Base-by-base conservation (phyloP, 2,113 vertebrate genomes). In the Pungitius pungitius region DNA sequence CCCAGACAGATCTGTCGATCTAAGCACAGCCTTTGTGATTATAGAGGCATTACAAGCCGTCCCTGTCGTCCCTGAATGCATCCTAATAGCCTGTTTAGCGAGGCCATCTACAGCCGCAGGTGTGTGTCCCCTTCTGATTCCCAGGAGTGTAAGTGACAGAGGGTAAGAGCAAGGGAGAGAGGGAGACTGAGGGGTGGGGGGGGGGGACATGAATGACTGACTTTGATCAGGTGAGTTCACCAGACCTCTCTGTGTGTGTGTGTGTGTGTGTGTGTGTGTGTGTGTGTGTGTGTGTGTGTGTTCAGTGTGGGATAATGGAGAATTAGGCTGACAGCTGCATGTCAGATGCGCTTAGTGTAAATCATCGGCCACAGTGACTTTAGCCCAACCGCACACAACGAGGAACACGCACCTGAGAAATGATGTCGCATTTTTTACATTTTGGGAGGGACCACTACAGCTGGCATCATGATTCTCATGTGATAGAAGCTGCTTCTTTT, bases 81-180 rank as follows among this genome's bases (percentile, higher is more conserved):
- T 89, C 82, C 80, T 90, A 90, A 88, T 84, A 76, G 78, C 85
- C 85, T 87, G 84, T 80, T 90, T 84, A 88, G 81, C 24, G 70
- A 70, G 68, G 73, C 80, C 69, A 52, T 81, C 79, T 84, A 49
- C 61, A 73, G 81, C 77, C 61, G 62, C 83, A 87, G 79, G 81
- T 84, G 89, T 78, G 78, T 70, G 74, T 69, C 70, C 69, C 39
- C 33, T 62, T 63, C 40, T 43, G 73, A 87, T 73, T 79, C 81
- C 81, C 77, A 49, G 26, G 78, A 85, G 87, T 77, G 58, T 79
- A 82, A 82, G 76, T 87, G 88, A 84, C 84, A 80, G 75, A 81
- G 61, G 51, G 70, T 56, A 45, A 56, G 40, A 30, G 57, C 42
- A 69, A 61, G 30, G 18, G 56, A 47, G 65, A 24, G 60, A 26